These are phyloP conservation scores for Salvelinus fontinalis DNA, from an alignment of 2,113 vertebrate species.

Conservation along the genomic window DNA sequence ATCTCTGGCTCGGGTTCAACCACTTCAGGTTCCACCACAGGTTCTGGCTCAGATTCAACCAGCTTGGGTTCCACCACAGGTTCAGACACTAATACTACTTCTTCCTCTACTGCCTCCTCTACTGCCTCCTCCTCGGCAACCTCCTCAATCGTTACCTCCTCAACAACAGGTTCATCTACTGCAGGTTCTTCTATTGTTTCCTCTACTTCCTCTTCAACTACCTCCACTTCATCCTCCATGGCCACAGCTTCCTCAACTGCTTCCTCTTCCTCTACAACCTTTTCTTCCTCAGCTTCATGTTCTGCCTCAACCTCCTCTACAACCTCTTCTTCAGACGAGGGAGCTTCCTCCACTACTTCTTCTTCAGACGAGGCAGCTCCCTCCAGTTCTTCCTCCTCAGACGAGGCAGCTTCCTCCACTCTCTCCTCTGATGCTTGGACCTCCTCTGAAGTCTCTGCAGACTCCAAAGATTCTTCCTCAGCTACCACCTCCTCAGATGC, in stretches of 20 bases:
- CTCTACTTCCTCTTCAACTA: conserved; percentile 17
- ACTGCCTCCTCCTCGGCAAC: neutral
- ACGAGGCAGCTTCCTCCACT: neutral
- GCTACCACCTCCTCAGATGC: neutral
- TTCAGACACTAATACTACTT: conserved; percentile 9
- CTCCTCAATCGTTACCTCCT: neutral
- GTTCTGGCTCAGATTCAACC: conserved; percentile 4
- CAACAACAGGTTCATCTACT: neutral
- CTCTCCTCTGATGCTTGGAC: neutral
- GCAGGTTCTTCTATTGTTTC: conserved; percentile 4
- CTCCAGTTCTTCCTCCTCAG: neutral
- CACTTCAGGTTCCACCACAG: neutral
- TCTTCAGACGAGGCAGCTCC: neutral
- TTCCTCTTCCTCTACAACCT: conserved; percentile 21
- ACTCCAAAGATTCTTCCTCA: conserved; percentile 12
- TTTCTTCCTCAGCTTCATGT: conserved; percentile 6
- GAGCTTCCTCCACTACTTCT: neutral
- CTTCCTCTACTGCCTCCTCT: neutral
- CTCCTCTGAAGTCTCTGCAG: conserved; percentile 13
- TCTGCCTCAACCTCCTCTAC: conserved; percentile 15
- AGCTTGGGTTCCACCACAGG: conserved; percentile 16
- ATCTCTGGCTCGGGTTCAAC: neutral
- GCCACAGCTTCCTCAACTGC: neutral
- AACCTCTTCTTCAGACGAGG: conserved; percentile 7
- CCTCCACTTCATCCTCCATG: conserved; percentile 27